These are phyloP conservation scores for Geopemphigus sp. DNA, from an alignment of 1,140 invertebrate species.

Conservation along the genomic window DNA sequence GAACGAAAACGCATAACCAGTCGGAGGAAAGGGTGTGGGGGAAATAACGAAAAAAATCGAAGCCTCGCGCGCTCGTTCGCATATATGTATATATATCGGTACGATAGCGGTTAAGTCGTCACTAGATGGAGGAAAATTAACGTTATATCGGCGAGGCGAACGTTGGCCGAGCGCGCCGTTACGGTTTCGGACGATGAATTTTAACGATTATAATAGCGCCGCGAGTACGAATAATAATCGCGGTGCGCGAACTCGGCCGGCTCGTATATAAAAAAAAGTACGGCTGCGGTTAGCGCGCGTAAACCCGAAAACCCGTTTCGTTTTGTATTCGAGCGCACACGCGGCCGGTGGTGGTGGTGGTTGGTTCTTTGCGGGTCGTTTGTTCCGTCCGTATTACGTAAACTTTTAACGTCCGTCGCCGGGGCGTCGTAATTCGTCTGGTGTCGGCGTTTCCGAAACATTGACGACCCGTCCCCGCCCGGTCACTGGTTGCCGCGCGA, in stretches of 20 bases:
- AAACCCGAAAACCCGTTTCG: not conserved
- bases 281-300: not conserved
- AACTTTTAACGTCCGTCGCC: too few species aligned
- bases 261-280: not conserved
- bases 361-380: too few species aligned
- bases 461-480: not conserved
- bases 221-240: too few species aligned
- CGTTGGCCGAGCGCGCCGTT: not conserved
- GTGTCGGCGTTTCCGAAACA: not conserved
- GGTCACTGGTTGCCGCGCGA: too few species aligned
- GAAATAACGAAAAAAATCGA: slow-evolving; percentile 9
- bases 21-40: not conserved
- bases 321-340: not conserved
- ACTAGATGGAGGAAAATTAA: slow-evolving; percentile 24
- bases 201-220: slow-evolving; percentile 37
- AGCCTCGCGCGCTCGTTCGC: too few species aligned
- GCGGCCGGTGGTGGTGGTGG: not conserved
- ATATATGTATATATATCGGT: too few species aligned
- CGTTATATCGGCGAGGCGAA: slow-evolving; percentile 6
- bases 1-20: not conserved
- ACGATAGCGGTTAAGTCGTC: too few species aligned
- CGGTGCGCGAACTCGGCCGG: too few species aligned
- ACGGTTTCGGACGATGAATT: slow-evolving; percentile 41
- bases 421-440: not conserved
- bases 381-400: too few species aligned